phyloP scores from a whole-genome alignment of 2,797 vertebrate genomes.

The Sciurus vulgaris region DNA sequence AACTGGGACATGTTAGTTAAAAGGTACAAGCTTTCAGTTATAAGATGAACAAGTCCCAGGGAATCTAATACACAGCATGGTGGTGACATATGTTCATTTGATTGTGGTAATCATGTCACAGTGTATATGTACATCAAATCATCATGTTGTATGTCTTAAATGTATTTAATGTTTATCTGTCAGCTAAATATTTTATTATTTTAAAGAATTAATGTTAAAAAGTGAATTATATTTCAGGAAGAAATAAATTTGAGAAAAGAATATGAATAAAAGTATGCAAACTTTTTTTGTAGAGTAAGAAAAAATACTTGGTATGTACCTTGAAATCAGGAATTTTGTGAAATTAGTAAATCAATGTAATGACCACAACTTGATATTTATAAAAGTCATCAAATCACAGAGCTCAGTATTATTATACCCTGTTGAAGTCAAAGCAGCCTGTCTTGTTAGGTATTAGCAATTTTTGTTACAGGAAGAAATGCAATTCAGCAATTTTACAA shows the following conservation, averaged over 20 bases:
- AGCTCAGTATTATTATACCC: neutral
- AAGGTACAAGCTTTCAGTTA: neutral
- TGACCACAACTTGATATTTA: neutral
- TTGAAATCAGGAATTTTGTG: conserved; percentile 13
- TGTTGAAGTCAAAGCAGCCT: conserved; percentile 25
- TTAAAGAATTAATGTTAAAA: neutral
- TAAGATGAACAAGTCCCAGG: neutral
- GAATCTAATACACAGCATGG: neutral
- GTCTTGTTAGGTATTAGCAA: neutral
- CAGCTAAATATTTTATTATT: neutral
- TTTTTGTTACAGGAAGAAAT: conserved; percentile 52
- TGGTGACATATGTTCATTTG: neutral
- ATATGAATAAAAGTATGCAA: neutral
- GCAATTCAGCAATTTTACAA: conserved; percentile 60
- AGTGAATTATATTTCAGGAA: conserved; percentile 19
- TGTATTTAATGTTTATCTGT: neutral
- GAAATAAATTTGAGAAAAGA: conserved; percentile 56
- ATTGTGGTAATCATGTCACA: neutral
- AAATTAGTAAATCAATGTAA: conserved; percentile 34
- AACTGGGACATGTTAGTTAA: neutral
- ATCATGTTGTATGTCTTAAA: neutral
- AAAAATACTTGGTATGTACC: neutral
- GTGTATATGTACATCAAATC: neutral
- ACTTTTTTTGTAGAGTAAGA: conserved; percentile 4
- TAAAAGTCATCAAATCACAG: conserved; percentile 19